Percentiles rank a stretch among this genome's conserved stretches.
These are phyloP conservation scores for Hydrozoanthus tunicans DNA, from an alignment of 64 coral and sea anemone genomes.

Conservation along the genomic window DNA sequence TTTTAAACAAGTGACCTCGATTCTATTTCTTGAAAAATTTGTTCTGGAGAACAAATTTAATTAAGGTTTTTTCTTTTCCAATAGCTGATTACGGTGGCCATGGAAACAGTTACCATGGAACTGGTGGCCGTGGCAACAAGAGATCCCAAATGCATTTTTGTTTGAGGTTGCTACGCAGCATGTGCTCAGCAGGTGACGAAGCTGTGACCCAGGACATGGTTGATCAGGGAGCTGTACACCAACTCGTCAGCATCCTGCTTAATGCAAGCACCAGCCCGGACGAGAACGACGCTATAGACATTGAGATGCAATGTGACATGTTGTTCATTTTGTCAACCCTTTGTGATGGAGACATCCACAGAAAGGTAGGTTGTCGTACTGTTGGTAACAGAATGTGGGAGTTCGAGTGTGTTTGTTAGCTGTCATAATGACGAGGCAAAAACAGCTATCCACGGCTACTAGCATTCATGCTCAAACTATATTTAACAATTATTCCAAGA, in stretches of 20 bases:
- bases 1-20: no score
- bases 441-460: no score
- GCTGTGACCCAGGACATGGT: constrained; percentile 87
- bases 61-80: neutral
- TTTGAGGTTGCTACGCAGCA: constrained; percentile 82
- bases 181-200: constrained; percentile 90
- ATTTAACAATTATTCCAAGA: no score
- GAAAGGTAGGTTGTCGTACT: constrained; percentile 72
- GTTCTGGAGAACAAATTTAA: neutral
- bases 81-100: constrained; percentile 99
- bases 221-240: constrained; percentile 91
- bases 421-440: neutral
- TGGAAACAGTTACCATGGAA: constrained; percentile 98
- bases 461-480: no score
- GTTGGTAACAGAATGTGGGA: neutral
- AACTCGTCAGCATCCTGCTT: constrained; percentile 85
- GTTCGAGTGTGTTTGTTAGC: no score
- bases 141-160: constrained; percentile 95
- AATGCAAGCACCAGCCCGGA: constrained; percentile 96
- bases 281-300: constrained; percentile 91
- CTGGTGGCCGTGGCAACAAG: constrained; percentile 97
- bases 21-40: neutral
- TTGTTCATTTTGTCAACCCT: constrained; percentile 90
- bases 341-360: constrained; percentile 90
- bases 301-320: constrained; percentile 99